Evolutionary conservation across 2,113 vertebrate genomes (phyloP).

Genomic region (Murina feae): DNA sequence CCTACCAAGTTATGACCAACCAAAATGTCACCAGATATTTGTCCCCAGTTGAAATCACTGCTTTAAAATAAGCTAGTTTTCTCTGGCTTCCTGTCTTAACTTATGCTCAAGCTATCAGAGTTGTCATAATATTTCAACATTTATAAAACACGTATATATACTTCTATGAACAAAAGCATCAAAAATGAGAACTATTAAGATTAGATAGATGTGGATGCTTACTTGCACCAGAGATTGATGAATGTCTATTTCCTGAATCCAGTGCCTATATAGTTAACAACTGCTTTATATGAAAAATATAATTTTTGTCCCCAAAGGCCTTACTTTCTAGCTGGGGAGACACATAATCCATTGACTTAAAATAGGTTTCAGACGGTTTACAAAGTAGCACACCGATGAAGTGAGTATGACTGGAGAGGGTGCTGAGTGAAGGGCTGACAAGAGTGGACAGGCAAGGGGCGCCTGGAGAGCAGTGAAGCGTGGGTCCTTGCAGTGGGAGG

Average conservation of each 20-base stretch:
- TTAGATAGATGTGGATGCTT: neutral
- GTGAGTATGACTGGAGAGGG: neutral
- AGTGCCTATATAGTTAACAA: neutral
- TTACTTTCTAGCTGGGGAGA: neutral
- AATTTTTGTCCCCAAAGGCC: neutral
- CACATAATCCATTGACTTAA: neutral
- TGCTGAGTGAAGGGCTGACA: neutral
- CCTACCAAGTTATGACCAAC: neutral
- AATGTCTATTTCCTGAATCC: neutral
- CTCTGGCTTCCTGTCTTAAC: neutral
- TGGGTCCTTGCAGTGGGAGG: neutral
- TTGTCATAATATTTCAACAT: neutral
- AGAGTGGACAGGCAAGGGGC: neutral
- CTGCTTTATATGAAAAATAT: neutral
- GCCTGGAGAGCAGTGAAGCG: neutral
- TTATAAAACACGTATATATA: neutral
- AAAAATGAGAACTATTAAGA: neutral
- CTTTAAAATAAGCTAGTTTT: neutral
- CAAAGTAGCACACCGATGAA: neutral
- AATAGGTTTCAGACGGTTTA: neutral
- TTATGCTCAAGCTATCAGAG: neutral
- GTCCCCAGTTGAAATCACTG: neutral
- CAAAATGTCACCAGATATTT: neutral
- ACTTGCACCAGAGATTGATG: neutral
- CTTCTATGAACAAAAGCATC: neutral